These are phyloP conservation scores for Clarias fuscus DNA, from an alignment of 2,797 vertebrate species.

Conservation along the genomic window DNA sequence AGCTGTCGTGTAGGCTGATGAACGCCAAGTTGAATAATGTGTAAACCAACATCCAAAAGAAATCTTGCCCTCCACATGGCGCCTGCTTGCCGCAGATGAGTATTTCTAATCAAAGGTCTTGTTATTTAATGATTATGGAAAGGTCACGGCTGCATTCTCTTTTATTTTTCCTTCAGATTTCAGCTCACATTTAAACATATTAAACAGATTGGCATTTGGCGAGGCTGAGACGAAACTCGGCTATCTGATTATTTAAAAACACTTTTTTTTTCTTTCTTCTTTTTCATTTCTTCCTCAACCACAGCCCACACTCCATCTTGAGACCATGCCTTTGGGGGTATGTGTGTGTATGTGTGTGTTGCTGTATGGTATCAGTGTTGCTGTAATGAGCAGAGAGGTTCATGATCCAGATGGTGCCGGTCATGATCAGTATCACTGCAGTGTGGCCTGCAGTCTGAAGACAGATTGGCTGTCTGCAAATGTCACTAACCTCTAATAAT, in stretches of 20 bases:
- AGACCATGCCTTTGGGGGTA: constrained; percentile 31
- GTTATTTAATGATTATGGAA: constrained; percentile 54
- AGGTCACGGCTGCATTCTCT: constrained; percentile 52
- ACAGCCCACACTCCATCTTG: constrained; percentile 16
- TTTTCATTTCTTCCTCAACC: constrained; percentile 30
- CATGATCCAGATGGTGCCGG: constrained; percentile 52
- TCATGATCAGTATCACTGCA: constrained; percentile 51
- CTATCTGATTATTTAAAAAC: constrained; percentile 42
- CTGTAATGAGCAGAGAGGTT: constrained; percentile 44
- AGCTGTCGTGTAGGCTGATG: neutral
- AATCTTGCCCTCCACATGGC: neutral
- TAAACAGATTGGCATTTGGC: constrained; percentile 55
- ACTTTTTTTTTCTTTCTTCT: constrained; percentile 11
- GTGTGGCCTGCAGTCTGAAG: constrained; percentile 45
- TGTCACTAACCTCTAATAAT: constrained; percentile 62
- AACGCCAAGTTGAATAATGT: neutral
- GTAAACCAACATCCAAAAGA: neutral
- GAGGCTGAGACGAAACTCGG: constrained; percentile 25
- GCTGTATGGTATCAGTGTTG: constrained; percentile 40
- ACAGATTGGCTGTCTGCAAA: constrained; percentile 55
- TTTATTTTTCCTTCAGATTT: constrained; percentile 40
- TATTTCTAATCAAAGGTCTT: constrained; percentile 50
- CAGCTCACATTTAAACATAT: constrained; percentile 34
- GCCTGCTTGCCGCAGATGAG: neutral
- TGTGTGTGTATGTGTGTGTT: constrained; percentile 1